Conservation (phyloP, 1,140 invertebrate genomes). For the Dinoponera quadriceps region DNA sequence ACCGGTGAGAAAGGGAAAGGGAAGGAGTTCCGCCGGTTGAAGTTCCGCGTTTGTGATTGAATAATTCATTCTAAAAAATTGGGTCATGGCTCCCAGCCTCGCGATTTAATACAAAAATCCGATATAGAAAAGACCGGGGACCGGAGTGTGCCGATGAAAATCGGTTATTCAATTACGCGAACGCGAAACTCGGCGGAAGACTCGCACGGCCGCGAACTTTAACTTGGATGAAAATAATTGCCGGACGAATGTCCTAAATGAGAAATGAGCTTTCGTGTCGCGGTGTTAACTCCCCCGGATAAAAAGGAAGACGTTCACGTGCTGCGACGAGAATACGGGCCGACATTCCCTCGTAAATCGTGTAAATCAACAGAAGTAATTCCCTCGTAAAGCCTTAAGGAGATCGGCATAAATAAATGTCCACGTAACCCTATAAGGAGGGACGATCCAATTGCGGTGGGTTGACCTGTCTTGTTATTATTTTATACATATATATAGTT, state of each 20-base stretch:
- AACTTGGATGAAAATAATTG: neutral
- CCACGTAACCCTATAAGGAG: neutral
- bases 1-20: too few relatives aligned
- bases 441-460: neutral
- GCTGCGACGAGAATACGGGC: neutral
- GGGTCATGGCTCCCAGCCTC: too few relatives aligned
- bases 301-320: neutral
- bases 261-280: constrained; percentile 1
- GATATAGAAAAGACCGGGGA: too few relatives aligned
- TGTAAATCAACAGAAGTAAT: neutral
- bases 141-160: neutral
- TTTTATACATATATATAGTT: neutral
- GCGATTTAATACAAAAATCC: too few relatives aligned
- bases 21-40: too few relatives aligned
- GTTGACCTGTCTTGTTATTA: neutral
- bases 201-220: neutral
- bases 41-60: too few relatives aligned
- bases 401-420: neutral
- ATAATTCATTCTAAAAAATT: too few relatives aligned
- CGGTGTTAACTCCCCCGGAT: neutral
- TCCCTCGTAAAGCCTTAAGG: neutral
- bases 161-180: constrained; percentile 37
- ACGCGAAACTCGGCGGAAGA: neutral
- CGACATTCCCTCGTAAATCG: neutral
- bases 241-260: neutral